Evolutionary conservation across 2,888 invertebrate genomes (phyloP).

Genomic region (Callinectes sapidus): DNA sequence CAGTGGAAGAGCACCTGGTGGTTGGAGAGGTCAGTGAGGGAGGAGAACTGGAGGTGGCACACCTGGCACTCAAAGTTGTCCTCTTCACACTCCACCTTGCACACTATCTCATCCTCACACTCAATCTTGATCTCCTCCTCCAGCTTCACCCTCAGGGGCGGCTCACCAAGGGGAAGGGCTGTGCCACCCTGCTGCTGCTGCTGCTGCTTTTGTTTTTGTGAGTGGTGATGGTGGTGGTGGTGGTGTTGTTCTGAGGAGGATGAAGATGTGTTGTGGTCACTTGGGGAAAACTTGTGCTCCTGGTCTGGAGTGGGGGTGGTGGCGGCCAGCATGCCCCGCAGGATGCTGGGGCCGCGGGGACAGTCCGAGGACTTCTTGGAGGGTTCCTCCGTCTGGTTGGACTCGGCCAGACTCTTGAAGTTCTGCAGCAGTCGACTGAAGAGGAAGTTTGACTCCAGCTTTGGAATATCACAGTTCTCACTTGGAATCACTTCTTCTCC

Average conservation of each 20-base stretch:
- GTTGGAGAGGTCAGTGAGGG: constrained; percentile 53
- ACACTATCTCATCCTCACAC: constrained; percentile 40
- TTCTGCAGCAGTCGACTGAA: constrained; percentile 62
- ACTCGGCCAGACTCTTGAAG: constrained; percentile 56
- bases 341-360: constrained; percentile 34
- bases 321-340: constrained; percentile 58
- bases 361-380: neutral
- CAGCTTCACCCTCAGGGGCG: constrained; percentile 42
- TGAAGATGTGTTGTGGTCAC: constrained; percentile 18
- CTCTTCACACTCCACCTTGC: constrained; percentile 58
- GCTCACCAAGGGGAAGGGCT: neutral
- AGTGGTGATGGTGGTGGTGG: neutral
- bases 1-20: constrained; percentile 65
- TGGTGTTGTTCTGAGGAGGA: neutral
- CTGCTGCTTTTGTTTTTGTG: neutral
- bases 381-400: constrained; percentile 21
- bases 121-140: constrained; percentile 52
- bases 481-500: constrained; percentile 40
- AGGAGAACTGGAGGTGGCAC: constrained; percentile 61
- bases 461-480: constrained; percentile 57
- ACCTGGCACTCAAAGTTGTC: constrained; percentile 61
- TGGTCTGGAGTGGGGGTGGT: neutral
- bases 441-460: constrained; percentile 53
- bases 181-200: neutral
- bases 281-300: neutral